Evolutionary conservation across 2,888 invertebrate species (phyloP).

Genomic region (Nudaria mundana): DNA sequence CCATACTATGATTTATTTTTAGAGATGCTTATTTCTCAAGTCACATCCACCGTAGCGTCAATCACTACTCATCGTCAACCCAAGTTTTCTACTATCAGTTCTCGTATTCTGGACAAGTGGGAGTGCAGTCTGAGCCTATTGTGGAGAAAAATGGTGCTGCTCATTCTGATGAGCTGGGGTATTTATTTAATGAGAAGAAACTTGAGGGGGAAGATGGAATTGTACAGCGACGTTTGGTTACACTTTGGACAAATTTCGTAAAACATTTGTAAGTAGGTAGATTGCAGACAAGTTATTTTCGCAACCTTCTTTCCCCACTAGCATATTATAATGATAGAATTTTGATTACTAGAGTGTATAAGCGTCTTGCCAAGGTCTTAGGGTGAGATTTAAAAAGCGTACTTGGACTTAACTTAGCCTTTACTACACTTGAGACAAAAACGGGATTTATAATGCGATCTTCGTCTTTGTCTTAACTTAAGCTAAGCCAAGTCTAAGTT

Average conservation of each 20-base stretch:
- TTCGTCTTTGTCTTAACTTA: too few relatives aligned
- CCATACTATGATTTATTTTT: slow-evolving; percentile 7
- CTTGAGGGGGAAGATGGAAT: slow-evolving; percentile 50
- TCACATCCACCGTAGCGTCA: slow-evolving; percentile 59
- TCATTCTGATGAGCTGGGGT: slow-evolving; percentile 66
- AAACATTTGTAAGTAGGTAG: slow-evolving; percentile 65
- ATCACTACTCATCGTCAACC: slow-evolving; percentile 43
- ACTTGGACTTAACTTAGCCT: too few relatives aligned
- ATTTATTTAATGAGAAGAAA: slow-evolving; percentile 49
- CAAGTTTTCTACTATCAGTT: slow-evolving; percentile 67
- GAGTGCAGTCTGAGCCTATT: slow-evolving; percentile 50
- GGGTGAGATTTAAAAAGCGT: too few relatives aligned
- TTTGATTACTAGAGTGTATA: too few relatives aligned
- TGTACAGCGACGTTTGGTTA: slow-evolving; percentile 47
- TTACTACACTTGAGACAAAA: too few relatives aligned
- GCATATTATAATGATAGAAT: too few relatives aligned
- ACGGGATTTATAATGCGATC: too few relatives aligned
- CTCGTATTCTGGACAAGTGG: slow-evolving; percentile 49
- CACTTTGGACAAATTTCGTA: slow-evolving; percentile 66
- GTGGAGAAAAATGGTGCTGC: slow-evolving; percentile 59
- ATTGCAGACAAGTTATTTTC: too few relatives aligned
- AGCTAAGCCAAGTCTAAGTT: too few relatives aligned
- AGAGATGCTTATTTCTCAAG: slow-evolving; percentile 67
- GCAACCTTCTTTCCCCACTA: too few relatives aligned
- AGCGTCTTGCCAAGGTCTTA: too few relatives aligned